Conservation (phyloP, 2,113 vertebrate genomes). For the Phrynosoma blainvillii region DNA sequence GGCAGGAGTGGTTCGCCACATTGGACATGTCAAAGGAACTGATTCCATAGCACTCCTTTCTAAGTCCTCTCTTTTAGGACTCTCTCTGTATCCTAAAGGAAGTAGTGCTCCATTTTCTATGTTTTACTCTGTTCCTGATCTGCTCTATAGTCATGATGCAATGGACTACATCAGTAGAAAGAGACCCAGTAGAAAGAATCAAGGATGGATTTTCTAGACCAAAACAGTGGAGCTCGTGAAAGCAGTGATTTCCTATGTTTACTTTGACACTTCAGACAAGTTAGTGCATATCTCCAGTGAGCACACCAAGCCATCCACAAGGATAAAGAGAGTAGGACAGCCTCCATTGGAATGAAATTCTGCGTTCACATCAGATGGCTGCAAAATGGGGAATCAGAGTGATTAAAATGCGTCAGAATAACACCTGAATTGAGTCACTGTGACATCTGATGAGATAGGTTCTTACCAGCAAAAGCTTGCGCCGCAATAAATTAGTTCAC, state of each 20-base stretch:
- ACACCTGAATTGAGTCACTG: not conserved
- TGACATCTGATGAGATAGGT: not conserved
- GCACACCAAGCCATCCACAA: not conserved
- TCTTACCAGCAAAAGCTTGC: not conserved
- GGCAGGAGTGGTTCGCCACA: too few species aligned
- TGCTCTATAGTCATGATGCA: not conserved
- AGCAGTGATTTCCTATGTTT: not conserved
- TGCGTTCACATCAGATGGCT: not conserved
- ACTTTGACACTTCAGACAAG: not conserved
- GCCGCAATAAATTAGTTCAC: constrained; percentile 11
- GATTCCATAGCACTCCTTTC: too few species aligned
- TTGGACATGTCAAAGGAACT: too few species aligned
- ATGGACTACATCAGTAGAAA: not conserved
- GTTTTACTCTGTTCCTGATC: not conserved
- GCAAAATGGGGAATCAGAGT: not conserved
- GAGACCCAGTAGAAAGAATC: not conserved
- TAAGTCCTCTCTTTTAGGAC: too few species aligned
- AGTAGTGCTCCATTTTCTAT: not conserved
- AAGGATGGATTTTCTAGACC: not conserved
- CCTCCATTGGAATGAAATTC: not conserved
- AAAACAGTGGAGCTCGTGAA: not conserved
- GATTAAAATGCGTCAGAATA: not conserved
- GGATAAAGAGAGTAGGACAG: not conserved
- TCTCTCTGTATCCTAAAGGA: not conserved
- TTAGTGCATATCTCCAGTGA: not conserved